Evolutionary conservation across 2,888 invertebrate genomes (phyloP), one percentile per base, ranked within the genome.

Genomic region (Caenorhabditis afra): DNA sequence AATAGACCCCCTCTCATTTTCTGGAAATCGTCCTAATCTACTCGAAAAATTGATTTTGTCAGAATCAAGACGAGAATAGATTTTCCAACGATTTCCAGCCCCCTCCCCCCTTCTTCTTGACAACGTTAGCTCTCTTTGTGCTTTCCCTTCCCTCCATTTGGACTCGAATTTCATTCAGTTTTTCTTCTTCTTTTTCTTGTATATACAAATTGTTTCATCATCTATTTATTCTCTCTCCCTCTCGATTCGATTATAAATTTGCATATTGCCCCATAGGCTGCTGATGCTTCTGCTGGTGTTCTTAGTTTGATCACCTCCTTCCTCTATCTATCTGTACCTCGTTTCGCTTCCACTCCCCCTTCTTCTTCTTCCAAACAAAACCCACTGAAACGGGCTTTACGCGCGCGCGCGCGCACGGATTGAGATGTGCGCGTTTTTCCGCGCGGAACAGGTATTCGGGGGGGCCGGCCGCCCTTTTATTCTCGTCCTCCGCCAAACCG

Each of bases 361-460:
- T 29, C 29, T 3, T 7, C 29, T 29, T 29, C 29, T n/a, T n/a
- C n/a, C n/a, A n/a, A n/a, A n/a, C 29, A 29, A 29, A 29, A 29
- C 29, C 29, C 29, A 29, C 22, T 16, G 41, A 41, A 41, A 41
- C 18, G 29, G 35, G 47, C 61, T 53, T 68, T 68, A 61, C 61
- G 70, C 70, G 12, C 59, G 50, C n/a, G n/a, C n/a, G n/a, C n/a
- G n/a, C n/a, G n/a, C n/a, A n/a, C n/a, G 29, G 7, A 29, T 29
- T 7, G 29, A 29, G 47, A 14, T 20, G 35, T 16, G 37, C 35
- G 1, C 12, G 29, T 29, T 29, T 29, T 29, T 29, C 35, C 55
- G 55, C 64, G 49, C 49, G 50, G 70, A 70, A 70, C 70, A 70
- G 70, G 70, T 70, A 70, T 70, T 70, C 55, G n/a, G n/a, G n/a